Percentiles rank a stretch among this genome's conserved stretches.
phyloP scores from a whole-genome alignment of 2,797 vertebrate species.

The Chrosomus eos region DNA sequence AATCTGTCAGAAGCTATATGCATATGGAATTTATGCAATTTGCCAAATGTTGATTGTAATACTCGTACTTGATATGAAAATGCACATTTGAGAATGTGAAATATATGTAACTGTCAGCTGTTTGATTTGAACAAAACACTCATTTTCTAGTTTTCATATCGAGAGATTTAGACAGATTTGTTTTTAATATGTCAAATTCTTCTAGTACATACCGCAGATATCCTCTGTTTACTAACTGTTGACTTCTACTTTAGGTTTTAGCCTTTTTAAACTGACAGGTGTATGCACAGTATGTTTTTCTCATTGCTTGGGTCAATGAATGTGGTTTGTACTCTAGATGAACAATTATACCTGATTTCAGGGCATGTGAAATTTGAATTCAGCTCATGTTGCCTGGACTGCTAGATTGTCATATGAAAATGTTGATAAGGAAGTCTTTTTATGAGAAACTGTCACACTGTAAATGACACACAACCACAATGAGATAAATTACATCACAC shows the following conservation, averaged over 20 bases:
- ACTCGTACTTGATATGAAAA: constrained; percentile 24
- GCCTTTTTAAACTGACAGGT: constrained; percentile 33
- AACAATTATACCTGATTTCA: constrained; percentile 52
- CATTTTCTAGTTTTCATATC: constrained; percentile 11
- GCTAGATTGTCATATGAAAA: constrained; percentile 5
- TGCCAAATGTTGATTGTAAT: constrained; percentile 36
- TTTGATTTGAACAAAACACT: constrained; percentile 28
- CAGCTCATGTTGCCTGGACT: constrained; percentile 60
- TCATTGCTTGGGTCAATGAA: constrained; percentile 62
- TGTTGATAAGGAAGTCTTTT: constrained; percentile 40
- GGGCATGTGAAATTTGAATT: constrained; percentile 58
- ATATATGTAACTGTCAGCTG: constrained; percentile 15
- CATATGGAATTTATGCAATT: constrained; percentile 37
- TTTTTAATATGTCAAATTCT: constrained; percentile 18
- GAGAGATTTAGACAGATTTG: constrained; percentile 1
- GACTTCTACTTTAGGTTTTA: constrained; percentile 32
- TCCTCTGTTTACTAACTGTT: constrained; percentile 4
- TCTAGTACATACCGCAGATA: background rate
- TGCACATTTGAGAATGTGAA: constrained; percentile 32
- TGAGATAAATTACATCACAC: constrained; percentile 27
- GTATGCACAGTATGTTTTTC: constrained; percentile 72
- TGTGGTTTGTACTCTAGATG: constrained; percentile 61
- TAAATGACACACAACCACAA: constrained; percentile 38
- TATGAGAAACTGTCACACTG: constrained; percentile 38
- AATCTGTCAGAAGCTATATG: constrained; percentile 27